These are phyloP conservation scores for Dasypus novemcinctus DNA, from an alignment of 2,113 vertebrate genomes.

Conservation along the genomic window DNA sequence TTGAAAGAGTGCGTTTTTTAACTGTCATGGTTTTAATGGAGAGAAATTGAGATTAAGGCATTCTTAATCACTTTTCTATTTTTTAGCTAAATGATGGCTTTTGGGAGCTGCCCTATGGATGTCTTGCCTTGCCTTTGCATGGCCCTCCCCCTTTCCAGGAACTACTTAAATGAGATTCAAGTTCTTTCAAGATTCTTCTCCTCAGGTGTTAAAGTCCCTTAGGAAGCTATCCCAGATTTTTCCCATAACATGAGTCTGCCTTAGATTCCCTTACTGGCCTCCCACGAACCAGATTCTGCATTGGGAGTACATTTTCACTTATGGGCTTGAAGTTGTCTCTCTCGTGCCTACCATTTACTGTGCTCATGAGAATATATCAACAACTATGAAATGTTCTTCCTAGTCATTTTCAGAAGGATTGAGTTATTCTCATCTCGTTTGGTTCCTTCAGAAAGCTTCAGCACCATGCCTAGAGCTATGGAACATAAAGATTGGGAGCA, in stretches of 20 bases:
- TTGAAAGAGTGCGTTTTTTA: constrained; percentile 12
- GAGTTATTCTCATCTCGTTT: background rate
- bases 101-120: background rate
- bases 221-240: background rate
- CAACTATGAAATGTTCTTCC: background rate
- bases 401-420: background rate
- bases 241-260: background rate
- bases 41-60: background rate
- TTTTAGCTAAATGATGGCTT: constrained; percentile 7
- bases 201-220: background rate
- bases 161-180: background rate
- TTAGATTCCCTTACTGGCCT: background rate
- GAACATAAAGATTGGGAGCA: background rate
- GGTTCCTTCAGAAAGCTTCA: background rate
- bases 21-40: background rate
- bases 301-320: background rate
- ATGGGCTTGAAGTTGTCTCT: background rate
- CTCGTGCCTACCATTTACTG: too few species aligned
- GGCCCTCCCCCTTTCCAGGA: background rate
- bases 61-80: background rate
- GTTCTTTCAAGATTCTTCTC: background rate
- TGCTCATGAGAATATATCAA: background rate
- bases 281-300: rapidly evolving
- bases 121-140: background rate
- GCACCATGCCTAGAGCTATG: background rate